Base-by-base conservation (phyloP, 1,140 invertebrate genomes). In the Globodera rostochiensis region DNA sequence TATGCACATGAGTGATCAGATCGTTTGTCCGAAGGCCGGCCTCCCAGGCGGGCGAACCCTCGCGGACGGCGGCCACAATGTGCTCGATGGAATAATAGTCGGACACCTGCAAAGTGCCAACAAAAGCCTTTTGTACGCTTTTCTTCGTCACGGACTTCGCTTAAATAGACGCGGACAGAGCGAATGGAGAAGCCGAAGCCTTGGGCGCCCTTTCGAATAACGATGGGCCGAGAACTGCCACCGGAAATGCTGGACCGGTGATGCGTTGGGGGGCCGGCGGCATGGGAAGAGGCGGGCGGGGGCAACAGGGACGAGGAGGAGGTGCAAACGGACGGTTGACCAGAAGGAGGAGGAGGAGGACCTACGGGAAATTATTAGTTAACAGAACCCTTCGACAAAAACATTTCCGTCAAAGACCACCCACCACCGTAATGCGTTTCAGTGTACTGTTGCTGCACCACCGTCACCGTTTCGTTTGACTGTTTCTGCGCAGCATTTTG, bases 1-100 rank as follows among this genome's bases (percentile, higher is more conserved):
- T 84, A 47, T 90, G 86, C 53, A 89, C 87, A 79, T 89, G 86
- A 3, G 87, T 89, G 46, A 89, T 86, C 66, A 89, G 74, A 80
- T 88, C 88, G 60, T 90, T 84, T 49, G 83, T 60, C 11, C 87
- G 84, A 7, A 89, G 77, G n/a, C 86, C 86, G 8, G 87, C 87
- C 64, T 87, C 87, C 69, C 77, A 82, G 11, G 88, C 88, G 13
- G 88, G 87, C 25, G 84, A 86, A n/a, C 70, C 77, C 47, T 88
- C 87, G 19, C 84, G 83, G 21, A 89, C 88, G 7, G 85, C 78
- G 9, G 87, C 82, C 7, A 89, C 86, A 64, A 89, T 90, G 74
- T 89, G 88, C 73, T 89, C 87, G 60, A 89, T 90, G 11, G 89
- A 86, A 76, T 90, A 89, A 80, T 90, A 89, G 64, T 89, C 88